Evolutionary conservation across 2,888 invertebrate species (phyloP), one percentile per base, ranked within the genome.

Genomic region (Calameuta pallipes): DNA sequence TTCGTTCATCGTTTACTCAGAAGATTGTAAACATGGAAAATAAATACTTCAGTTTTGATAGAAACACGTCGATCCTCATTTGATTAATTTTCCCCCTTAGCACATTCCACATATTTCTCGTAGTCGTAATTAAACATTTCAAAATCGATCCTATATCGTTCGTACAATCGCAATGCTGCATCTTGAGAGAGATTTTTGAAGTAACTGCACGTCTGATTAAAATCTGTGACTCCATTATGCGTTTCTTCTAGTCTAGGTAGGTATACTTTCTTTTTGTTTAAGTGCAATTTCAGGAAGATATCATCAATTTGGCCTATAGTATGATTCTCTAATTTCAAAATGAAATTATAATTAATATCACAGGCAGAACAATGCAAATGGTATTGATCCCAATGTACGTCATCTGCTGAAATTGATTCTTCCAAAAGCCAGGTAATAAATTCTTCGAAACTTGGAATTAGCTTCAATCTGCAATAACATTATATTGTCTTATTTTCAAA

Each of bases 311-410:
- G 85, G 2, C 81, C 80, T 11, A 83, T 80, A 6, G 86, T 85
- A 69, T 88, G 87, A 79, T 89, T 84, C 6, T 92, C 91, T 31
- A 92, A 69, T 78, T 88, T 89, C 31, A 92, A 80, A 30, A 92
- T 79, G 56, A 87, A 87, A 83, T 90, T 85, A 77, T 91, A 92
- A 15, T 82, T 83, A 30, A 89, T 81, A 73, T 83, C 79, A 70
- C 92, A 92, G 13, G 90, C 80, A 2, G 87, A 87, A 70, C 92
- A 92, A 31, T 92, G 92, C 9, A 82, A 86, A 74, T 89, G 82
- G 82, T 90, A 92, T 56, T 81, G 87, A 79, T 82, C 80, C 92
- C 92, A 92, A 77, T 92, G 92, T n/a, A 87, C 87, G 82, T 92
- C 92, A 74, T 91, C 88, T 33, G 83, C 83, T 11, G 81, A 80